A percentile compares a stretch with the other conserved stretches of the same genome.
These are phyloP conservation scores for Charina bottae DNA, from an alignment of 2,113 vertebrate genomes.

Conservation along the genomic window DNA sequence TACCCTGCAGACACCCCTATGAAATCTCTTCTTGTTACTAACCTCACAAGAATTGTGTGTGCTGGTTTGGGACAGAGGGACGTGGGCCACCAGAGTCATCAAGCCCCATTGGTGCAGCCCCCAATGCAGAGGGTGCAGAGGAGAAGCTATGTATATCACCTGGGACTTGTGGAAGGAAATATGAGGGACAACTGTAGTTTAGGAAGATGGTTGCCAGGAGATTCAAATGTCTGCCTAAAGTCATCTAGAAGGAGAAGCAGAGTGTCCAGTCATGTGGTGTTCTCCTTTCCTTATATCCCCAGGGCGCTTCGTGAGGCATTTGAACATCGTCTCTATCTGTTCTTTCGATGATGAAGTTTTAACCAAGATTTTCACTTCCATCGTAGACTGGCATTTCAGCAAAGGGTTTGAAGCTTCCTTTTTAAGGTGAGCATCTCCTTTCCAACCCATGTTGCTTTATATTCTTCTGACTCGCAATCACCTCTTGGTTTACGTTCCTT, in stretches of 20 bases:
- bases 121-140: background rate
- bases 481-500: conserved; percentile 5
- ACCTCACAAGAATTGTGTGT: too few species aligned
- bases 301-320: conserved; percentile 91
- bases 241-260: background rate
- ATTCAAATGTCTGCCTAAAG: background rate
- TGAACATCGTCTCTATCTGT: conserved; percentile 86
- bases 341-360: conserved; percentile 88
- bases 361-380: conserved; percentile 87
- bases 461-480: background rate
- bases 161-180: background rate
- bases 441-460: background rate
- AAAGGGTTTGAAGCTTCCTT: conserved; percentile 85
- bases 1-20: too few species aligned
- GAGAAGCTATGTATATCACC: background rate
- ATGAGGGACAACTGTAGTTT: background rate
- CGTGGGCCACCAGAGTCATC: too few species aligned
- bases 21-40: too few species aligned
- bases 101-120: too few species aligned
- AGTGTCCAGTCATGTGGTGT: background rate
- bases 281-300: conserved; percentile 33
- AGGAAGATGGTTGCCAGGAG: background rate
- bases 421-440: conserved; percentile 73
- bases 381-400: conserved; percentile 90
- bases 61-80: too few species aligned